A percentile compares a stretch with the other conserved stretches of the same genome.
phyloP scores from a whole-genome alignment of 2,888 invertebrate species.

The Salpingus planirostris region DNA sequence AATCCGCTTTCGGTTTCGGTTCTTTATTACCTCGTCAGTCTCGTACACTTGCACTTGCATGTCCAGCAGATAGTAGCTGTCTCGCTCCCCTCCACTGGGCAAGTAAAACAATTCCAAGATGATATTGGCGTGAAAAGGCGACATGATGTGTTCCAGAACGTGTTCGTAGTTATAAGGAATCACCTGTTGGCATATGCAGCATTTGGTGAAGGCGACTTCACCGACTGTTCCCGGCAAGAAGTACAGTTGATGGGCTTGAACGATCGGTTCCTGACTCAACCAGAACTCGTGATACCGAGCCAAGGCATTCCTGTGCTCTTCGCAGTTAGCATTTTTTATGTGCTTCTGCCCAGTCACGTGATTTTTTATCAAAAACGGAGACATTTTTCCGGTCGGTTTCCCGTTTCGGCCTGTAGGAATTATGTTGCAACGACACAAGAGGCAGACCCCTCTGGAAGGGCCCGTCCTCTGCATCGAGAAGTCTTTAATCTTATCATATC shows the following conservation, averaged over 20 bases:
- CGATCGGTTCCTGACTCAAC: slow-evolving; percentile 20
- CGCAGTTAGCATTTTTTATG: slow-evolving; percentile 13
- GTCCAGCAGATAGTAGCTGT: slow-evolving; percentile 1
- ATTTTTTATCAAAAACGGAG: slow-evolving; percentile 18
- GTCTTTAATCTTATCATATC: slow-evolving; percentile 19
- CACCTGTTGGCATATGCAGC: no score
- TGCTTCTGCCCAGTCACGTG: slow-evolving; percentile 27
- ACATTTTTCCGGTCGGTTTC: slow-evolving; percentile 15
- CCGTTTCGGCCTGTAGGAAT: slow-evolving; percentile 8
- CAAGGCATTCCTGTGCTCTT: slow-evolving; percentile 11
- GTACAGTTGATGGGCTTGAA: slow-evolving; percentile 31
- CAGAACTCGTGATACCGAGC: slow-evolving; percentile 27
- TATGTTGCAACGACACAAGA: slow-evolving; percentile 26
- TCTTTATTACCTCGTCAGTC: no score
- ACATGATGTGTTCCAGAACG: no score
- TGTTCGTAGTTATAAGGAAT: no score
- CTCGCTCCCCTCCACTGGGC: no score
- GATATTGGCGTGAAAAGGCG: no score
- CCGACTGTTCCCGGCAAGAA: slow-evolving; percentile 25
- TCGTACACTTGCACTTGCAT: not conserved
- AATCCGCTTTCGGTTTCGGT: no score
- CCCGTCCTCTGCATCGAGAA: slow-evolving; percentile 21
- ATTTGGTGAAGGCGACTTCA: no score
- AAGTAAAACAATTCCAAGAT: no score
- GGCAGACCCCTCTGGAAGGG: slow-evolving; percentile 20